Evolutionary conservation across 2,797 vertebrate genomes (phyloP), one percentile per base, ranked within the genome.

Genomic region (Rhinichthys osculus): DNA sequence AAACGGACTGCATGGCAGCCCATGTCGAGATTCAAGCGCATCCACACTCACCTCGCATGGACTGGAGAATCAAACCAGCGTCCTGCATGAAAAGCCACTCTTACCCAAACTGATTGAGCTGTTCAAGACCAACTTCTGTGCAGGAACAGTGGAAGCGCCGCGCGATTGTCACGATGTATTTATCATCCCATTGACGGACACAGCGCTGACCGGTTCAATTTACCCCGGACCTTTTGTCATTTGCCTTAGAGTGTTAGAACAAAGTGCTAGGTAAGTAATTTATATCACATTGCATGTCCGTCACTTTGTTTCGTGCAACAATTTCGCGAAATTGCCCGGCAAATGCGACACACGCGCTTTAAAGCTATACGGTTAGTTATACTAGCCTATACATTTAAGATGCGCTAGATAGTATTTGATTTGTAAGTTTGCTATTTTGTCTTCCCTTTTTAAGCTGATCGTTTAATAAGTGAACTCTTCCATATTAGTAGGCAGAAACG

Each of bases 251-350:
- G 90, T 88, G 89, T 91, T 88, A 89, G 85, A 90, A 92, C 90
- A 93, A 93, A 92, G 92, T 93, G 92, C 94, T 93, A 95, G 95
- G 95, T 96, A 91, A 95, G 94, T 92, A 21, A 85, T 3, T 72
- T 27, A 35, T 7, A 27, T 71, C 52, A 59, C 13, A 14, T 0
- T 76, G 2, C 1, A 38, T 16, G 17, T 69, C 19, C 10, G 4
- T 23, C 11, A 66, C 13, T 44, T 59, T 47, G 44, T 69, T 52
- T 70, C 54, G 64, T n/a, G 44, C 44, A 35, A 35, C 44, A 52
- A 35, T 70, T 35, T 67, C 21, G 19, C 14, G 42, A 50, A 67
- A 30, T 64, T 13, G 5, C 2, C 38, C 54, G 76, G 11, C 57
- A 13, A 66, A 40, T 44, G 40, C 9, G 42, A 33, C 11, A 6